Percentiles rank a stretch among this genome's conserved stretches.
Conservation (phyloP, 37 sponge, comb jelly and placozoan genomes). For the Aplysina aerophoba region DNA sequence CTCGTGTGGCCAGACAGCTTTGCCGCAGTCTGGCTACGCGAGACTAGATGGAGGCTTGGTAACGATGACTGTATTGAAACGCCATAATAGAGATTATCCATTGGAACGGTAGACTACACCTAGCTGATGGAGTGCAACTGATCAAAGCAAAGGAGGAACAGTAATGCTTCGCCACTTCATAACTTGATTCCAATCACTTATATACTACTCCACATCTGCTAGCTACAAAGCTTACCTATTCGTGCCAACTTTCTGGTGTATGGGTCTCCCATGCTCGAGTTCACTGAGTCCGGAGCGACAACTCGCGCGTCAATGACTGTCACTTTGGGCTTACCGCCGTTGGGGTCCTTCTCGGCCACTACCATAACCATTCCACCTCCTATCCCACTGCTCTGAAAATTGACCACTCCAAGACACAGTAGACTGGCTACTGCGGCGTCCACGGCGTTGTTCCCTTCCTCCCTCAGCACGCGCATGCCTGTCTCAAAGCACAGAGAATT, state of each 20-base stretch:
- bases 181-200: too few species aligned
- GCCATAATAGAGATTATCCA: too few species aligned
- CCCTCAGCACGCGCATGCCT: slow-evolving; percentile 28
- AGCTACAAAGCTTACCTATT: slow-evolving; percentile 44
- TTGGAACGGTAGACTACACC: too few species aligned
- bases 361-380: slow-evolving; percentile 75
- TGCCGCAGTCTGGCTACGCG: too few species aligned
- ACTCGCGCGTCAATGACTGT: slow-evolving; percentile 56
- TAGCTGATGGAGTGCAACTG: too few species aligned
- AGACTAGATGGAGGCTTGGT: too few species aligned
- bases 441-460: slow-evolving; percentile 54
- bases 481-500: slow-evolving; percentile 35
- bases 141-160: too few species aligned
- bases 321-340: neutral
- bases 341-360: slow-evolving; percentile 24
- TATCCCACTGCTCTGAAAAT: slow-evolving; percentile 58
- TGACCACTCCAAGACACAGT: slow-evolving; percentile 62
- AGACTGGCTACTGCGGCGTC: slow-evolving; percentile 67
- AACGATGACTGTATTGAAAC: too few species aligned
- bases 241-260: neutral
- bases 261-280: neutral
- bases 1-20: too few species aligned
- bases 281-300: slow-evolving; percentile 45
- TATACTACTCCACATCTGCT: too few species aligned
- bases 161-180: too few species aligned